phyloP scores from a whole-genome alignment of 1,140 invertebrate genomes.

The Chrysomallon squamiferum region DNA sequence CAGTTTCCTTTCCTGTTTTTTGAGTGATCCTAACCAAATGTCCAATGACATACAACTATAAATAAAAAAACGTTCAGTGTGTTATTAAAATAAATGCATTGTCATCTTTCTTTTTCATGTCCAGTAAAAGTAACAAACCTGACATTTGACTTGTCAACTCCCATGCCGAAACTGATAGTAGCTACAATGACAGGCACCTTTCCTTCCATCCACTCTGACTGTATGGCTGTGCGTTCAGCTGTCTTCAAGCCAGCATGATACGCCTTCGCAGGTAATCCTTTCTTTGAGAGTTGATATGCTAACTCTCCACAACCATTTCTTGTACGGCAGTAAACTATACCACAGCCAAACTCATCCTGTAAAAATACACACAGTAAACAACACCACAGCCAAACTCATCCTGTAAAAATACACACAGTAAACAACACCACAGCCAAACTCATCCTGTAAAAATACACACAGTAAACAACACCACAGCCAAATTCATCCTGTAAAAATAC shows the following conservation, averaged over 20 bases:
- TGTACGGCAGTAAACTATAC: conserved; percentile 76
- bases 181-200: conserved; percentile 68
- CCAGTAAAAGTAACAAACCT: too few species aligned
- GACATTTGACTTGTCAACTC: conserved; percentile 76
- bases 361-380: conserved; percentile 69
- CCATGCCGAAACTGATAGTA: conserved; percentile 80
- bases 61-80: too few species aligned
- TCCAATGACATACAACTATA: too few species aligned
- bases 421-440: conserved; percentile 72
- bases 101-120: too few species aligned
- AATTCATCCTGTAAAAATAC: conserved; percentile 28
- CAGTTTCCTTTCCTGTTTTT: too few species aligned
- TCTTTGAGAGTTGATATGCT: conserved; percentile 66
- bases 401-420: conserved; percentile 67
- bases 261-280: conserved; percentile 68
- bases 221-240: conserved; percentile 67
- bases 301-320: conserved; percentile 73
- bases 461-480: conserved; percentile 77
- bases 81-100: too few species aligned
- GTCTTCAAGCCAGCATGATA: conserved; percentile 72
- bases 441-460: conserved; percentile 50
- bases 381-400: conserved; percentile 71
- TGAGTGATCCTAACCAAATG: too few species aligned
- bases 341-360: conserved; percentile 67
- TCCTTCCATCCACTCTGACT: conserved; percentile 74